A percentile compares a stretch with the other conserved stretches of the same genome.
Conservation (phyloP, 2,113 vertebrate species). For the Fulica atra region DNA sequence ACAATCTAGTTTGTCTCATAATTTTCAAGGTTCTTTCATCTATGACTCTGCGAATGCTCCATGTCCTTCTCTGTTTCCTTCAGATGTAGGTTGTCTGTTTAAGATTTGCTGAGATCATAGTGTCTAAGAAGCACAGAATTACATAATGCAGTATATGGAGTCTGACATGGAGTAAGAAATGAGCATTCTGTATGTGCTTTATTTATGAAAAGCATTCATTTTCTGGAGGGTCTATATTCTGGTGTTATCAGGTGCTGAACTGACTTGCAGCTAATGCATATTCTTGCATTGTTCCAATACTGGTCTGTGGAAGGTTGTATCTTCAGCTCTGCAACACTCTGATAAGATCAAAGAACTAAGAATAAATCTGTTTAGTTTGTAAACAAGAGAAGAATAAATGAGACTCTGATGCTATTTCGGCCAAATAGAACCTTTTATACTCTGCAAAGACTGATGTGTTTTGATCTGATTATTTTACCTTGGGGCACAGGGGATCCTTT, state of each 20-base stretch:
- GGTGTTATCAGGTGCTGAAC: background rate
- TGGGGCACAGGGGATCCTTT: background rate
- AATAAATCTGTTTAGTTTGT: background rate
- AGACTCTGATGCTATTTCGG: background rate
- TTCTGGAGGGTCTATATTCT: background rate
- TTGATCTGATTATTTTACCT: background rate
- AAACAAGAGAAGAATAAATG: background rate
- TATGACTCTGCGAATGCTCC: background rate
- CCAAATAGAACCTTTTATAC: background rate
- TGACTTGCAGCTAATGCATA: background rate
- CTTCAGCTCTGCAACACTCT: background rate
- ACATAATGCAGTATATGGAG: background rate
- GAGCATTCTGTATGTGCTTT: background rate
- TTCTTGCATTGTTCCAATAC: background rate
- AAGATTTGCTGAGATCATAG: background rate
- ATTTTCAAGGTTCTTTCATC: background rate
- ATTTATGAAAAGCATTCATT: background rate
- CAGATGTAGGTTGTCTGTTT: background rate
- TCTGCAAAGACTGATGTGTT: background rate
- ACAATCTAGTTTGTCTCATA: background rate
- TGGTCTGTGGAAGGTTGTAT: fast-evolving
- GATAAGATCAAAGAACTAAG: background rate
- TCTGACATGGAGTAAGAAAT: background rate
- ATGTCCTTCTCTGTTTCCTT: background rate
- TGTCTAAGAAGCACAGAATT: background rate